These are phyloP conservation scores for Hymenopus coronatus DNA, from an alignment of 2,888 invertebrate species.

Conservation along the genomic window DNA sequence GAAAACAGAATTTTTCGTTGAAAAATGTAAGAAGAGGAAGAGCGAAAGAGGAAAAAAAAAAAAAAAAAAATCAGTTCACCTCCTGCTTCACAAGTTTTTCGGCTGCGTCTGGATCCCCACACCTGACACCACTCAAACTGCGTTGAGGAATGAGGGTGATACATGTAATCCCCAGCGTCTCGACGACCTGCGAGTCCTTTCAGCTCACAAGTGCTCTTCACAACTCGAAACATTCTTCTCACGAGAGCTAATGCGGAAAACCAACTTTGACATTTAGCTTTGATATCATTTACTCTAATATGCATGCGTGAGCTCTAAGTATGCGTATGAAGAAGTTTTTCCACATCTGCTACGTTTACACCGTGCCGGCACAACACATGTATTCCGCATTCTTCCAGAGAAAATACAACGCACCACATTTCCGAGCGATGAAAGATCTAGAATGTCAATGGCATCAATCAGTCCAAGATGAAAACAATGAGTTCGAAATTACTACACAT, in stretches of 20 bases:
- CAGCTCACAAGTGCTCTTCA: neutral
- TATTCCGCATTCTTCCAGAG: neutral
- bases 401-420: too few species aligned
- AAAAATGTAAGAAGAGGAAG: neutral
- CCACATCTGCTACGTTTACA: neutral
- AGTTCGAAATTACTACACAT: too few species aligned
- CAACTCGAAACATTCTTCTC: neutral
- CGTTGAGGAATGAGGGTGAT: neutral
- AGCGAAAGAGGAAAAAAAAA: neutral
- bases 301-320: neutral
- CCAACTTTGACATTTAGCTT: neutral
- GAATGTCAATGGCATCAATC: too few species aligned
- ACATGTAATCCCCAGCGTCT: neutral
- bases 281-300: neutral
- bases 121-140: neutral
- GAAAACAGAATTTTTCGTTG: neutral
- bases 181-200: neutral
- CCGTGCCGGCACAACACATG: neutral
- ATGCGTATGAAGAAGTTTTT: neutral
- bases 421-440: too few species aligned
- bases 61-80: neutral
- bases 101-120: neutral
- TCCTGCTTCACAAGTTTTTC: neutral
- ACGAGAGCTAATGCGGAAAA: neutral
- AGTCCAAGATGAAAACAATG: too few species aligned